Evolutionary conservation across 2,888 invertebrate species (phyloP).

Genomic region (Oscheius myriophilus): DNA sequence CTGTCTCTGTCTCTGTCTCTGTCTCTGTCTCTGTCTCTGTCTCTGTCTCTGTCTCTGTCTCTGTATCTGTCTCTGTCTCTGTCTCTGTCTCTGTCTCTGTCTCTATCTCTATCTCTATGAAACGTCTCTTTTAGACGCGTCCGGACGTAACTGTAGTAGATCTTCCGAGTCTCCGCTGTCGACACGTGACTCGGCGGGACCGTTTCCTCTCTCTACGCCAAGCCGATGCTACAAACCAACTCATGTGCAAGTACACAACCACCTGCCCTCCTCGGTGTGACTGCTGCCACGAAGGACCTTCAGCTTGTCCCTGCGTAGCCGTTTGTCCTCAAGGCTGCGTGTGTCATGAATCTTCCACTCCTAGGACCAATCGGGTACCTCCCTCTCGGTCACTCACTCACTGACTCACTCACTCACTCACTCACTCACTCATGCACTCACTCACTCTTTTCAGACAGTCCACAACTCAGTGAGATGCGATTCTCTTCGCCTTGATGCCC

Average conservation of each 20-base stretch:
- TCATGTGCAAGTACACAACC: conserved; percentile 54
- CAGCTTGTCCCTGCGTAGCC: conserved; percentile 20
- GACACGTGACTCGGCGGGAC: conserved; percentile 36
- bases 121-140: not conserved
- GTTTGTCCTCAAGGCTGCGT: conserved; percentile 19
- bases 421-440: conserved; percentile 1
- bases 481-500: conserved; percentile 40
- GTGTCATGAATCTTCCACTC: conserved; percentile 16
- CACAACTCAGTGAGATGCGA: conserved; percentile 47
- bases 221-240: conserved; percentile 45
- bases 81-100: not conserved
- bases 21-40: not conserved
- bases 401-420: not conserved
- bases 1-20: not conserved
- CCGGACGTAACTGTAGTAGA: conserved; percentile 33
- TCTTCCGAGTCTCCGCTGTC: conserved; percentile 37
- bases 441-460: conserved; percentile 49
- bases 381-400: not conserved
- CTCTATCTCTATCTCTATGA: not conserved
- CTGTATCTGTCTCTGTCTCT: not conserved
- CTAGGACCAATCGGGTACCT: conserved; percentile 16
- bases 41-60: not conserved
- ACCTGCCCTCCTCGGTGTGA: conserved; percentile 47
- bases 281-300: conserved; percentile 37
- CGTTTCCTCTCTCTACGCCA: conserved; percentile 33